Evolutionary conservation across 2,113 vertebrate species (phyloP).

Genomic region (Tilapia sparmanii): DNA sequence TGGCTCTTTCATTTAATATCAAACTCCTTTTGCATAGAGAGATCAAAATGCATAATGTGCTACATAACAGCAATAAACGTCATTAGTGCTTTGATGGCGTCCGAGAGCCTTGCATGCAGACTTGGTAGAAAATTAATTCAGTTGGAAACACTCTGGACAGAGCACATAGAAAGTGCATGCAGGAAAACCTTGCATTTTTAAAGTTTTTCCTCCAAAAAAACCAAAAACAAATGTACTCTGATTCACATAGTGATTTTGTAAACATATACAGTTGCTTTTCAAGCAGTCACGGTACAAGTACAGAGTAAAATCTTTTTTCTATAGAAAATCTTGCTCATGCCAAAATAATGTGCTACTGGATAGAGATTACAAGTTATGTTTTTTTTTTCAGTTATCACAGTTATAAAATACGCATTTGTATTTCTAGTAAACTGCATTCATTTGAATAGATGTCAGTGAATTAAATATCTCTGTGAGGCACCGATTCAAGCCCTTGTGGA

Average conservation of each 20-base stretch:
- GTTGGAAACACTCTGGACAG: conserved; percentile 10
- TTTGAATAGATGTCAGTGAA: neutral
- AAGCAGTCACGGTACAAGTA: conserved; percentile 59
- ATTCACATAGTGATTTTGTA: conserved; percentile 47
- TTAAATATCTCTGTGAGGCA: conserved; percentile 24
- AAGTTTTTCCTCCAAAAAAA: conserved; percentile 11
- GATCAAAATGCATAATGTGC: conserved; percentile 54
- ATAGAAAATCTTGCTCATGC: conserved; percentile 52
- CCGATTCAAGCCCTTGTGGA: conserved; percentile 45
- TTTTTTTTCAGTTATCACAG: neutral
- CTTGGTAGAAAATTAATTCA: conserved; percentile 16
- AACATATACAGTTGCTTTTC: conserved; percentile 45
- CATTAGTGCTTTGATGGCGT: conserved; percentile 23
- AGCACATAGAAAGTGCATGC: conserved; percentile 69
- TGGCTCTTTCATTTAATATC: conserved; percentile 94
- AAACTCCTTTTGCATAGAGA: conserved; percentile 79
- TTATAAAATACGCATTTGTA: too few relatives aligned
- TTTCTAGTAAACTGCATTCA: conserved; percentile 29
- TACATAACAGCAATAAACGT: conserved; percentile 52
- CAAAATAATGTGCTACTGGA: conserved; percentile 8
- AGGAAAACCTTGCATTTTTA: conserved; percentile 34
- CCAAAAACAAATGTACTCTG: conserved; percentile 14
- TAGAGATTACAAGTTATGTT: conserved; percentile 37
- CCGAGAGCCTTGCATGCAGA: conserved; percentile 71
- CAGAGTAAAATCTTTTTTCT: conserved; percentile 42